These are phyloP conservation scores for Nomada ferruginata DNA, from an alignment of 2,888 invertebrate genomes.

Conservation along the genomic window DNA sequence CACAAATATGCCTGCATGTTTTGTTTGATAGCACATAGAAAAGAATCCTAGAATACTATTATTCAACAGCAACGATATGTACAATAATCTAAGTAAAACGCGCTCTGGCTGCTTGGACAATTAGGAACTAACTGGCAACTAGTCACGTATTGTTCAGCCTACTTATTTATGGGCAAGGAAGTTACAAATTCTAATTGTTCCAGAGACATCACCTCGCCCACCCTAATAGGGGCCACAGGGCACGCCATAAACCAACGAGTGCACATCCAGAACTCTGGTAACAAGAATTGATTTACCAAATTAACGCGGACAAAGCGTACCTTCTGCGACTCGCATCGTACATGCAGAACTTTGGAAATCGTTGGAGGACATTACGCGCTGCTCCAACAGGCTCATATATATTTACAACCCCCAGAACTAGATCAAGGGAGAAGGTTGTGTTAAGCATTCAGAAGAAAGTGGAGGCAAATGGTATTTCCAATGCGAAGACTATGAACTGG, in stretches of 20 bases:
- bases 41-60: no score
- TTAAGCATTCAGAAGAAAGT: neutral
- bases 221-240: slow-evolving; percentile 1
- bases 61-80: no score
- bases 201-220: neutral
- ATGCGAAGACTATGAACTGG: neutral
- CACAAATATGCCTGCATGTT: no score
- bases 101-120: neutral
- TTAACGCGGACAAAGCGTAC: neutral
- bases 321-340: neutral
- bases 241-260: neutral
- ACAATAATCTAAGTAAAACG: neutral
- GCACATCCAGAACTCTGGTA: neutral
- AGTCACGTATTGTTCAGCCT: neutral
- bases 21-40: no score
- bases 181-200: slow-evolving; percentile 20
- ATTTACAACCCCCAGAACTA: neutral
- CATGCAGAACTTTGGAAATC: neutral
- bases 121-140: neutral
- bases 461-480: neutral
- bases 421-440: neutral
- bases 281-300: slow-evolving; percentile 24
- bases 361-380: no score
- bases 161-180: slow-evolving; percentile 6
- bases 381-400: neutral